Conservation (phyloP, 1,140 invertebrate species). For the Agraylea sexmaculata region DNA sequence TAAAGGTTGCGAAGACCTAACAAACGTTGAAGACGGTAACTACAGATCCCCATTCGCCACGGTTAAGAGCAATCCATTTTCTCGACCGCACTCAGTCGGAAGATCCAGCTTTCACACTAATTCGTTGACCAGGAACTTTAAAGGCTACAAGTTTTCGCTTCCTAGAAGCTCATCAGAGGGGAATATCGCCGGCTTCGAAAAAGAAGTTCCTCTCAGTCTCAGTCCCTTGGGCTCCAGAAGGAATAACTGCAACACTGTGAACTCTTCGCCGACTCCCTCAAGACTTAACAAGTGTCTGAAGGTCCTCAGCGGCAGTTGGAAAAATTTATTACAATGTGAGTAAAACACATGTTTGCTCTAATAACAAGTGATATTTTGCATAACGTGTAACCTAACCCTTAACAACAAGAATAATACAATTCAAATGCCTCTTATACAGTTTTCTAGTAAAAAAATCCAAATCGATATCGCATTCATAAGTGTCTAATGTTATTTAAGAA, state of each 20-base stretch:
- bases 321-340: slow-evolving; percentile 53
- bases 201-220: slow-evolving; percentile 17
- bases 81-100: slow-evolving; percentile 14
- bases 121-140: slow-evolving; percentile 32
- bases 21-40: slow-evolving; percentile 19
- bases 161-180: slow-evolving; percentile 40
- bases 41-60: slow-evolving; percentile 30
- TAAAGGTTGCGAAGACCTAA: slow-evolving; percentile 19
- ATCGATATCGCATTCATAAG: too few species aligned
- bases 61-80: slow-evolving; percentile 29
- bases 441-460: too few species aligned
- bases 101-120: slow-evolving; percentile 18
- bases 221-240: slow-evolving; percentile 19
- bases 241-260: not conserved
- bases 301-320: slow-evolving; percentile 49
- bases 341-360: too few species aligned
- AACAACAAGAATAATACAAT: slow-evolving; percentile 2
- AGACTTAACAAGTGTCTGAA: slow-evolving; percentile 47
- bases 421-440: too few species aligned
- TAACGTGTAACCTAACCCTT: not conserved
- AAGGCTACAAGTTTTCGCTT: slow-evolving; percentile 30
- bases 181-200: slow-evolving; percentile 28
- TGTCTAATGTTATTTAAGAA: too few species aligned
- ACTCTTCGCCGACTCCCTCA: slow-evolving; percentile 31
- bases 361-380: too few species aligned